Base-by-base conservation (phyloP, 2,888 invertebrate species). In the Temnothorax rugatulus region DNA sequence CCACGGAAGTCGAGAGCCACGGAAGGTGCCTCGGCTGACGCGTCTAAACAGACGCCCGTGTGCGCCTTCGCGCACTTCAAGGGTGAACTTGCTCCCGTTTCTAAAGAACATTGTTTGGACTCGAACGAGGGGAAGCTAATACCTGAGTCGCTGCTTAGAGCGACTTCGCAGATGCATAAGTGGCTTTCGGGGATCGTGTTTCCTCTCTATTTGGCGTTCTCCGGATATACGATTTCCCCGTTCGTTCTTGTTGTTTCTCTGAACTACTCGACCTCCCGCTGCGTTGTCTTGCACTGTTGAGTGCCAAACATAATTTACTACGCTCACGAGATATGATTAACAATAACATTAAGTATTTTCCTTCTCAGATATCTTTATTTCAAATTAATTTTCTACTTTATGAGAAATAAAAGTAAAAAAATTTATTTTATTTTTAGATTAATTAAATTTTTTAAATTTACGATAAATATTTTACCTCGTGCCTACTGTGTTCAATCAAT, bases 1-100 rank as follows among this genome's bases (percentile, higher is more conserved):
- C 89, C 84, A 77, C 89, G 89, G 90, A 90, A 90, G 88, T 84
- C 76, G 83, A 74, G 85, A 84, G 79, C 83, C 21, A 9, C 41
- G 68, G 83, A 87, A 90, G 90, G 86, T 74, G 84, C 75, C 66
- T 61, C 84, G 87, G 44, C 74, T 79, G 82, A 83, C 81, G 84
- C 82, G 50, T 71, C 83, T 44, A 54, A 74, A 44, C 50, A 47
- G 64, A 61, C 81, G 34, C 34, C 47, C 38, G 57, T 29, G 77
- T 38, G 44, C 68, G 71, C 25, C 34, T 71, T 71, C 57, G 79
- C 79, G 68, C 54, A 38, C 64, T 47, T 34, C 71, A 38, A 71
- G 69, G 57, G 47, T 47, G 57, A 61, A 52, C 54, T 82, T 8
- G 38, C 64, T 57, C 66, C 41, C 68, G 68, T 79, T 84, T 44